These are phyloP conservation scores for Drosophila yakuba DNA, from an alignment of 1,140 invertebrate species.

Conservation along the genomic window DNA sequence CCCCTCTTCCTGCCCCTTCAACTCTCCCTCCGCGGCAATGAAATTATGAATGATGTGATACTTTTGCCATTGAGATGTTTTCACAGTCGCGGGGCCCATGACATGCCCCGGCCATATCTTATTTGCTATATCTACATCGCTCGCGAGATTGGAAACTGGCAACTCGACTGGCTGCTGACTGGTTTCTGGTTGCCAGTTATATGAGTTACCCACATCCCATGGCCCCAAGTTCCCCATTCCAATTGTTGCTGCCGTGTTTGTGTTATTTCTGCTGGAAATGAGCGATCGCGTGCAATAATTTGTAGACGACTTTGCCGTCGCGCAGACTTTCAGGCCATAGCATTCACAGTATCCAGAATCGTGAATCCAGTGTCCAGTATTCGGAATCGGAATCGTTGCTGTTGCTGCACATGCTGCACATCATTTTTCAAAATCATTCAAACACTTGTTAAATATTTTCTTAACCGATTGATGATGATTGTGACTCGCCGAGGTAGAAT, in stretches of 20 bases:
- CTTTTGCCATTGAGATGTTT: constrained; percentile 84
- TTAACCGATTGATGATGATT: constrained; percentile 83
- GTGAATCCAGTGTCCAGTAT: no score
- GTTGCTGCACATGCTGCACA: constrained; percentile 72
- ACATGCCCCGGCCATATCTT: constrained; percentile 81
- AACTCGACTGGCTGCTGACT: constrained; percentile 16
- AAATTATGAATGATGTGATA: constrained; percentile 84
- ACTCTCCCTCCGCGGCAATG: constrained; percentile 52
- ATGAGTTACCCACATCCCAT: not conserved
- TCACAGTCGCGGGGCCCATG: constrained; percentile 78
- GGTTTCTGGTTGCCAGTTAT: constrained; percentile 14
- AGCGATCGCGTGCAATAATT: constrained; percentile 83
- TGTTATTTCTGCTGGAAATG: constrained; percentile 83
- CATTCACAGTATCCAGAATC: not conserved
- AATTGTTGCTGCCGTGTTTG: constrained; percentile 72
- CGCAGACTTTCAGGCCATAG: constrained; percentile 17
- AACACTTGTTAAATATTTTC: constrained; percentile 84
- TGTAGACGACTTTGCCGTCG: constrained; percentile 62
- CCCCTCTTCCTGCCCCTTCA: not conserved
- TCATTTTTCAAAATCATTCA: constrained; percentile 84
- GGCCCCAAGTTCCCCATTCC: constrained; percentile 15
- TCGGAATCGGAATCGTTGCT: constrained; percentile 18
- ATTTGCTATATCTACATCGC: constrained; percentile 82
- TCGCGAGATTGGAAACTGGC: constrained; percentile 53
- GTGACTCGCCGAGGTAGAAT: constrained; percentile 57